Evolutionary conservation across 2,113 vertebrate species (phyloP).

Genomic region (Thomomys bottae): DNA sequence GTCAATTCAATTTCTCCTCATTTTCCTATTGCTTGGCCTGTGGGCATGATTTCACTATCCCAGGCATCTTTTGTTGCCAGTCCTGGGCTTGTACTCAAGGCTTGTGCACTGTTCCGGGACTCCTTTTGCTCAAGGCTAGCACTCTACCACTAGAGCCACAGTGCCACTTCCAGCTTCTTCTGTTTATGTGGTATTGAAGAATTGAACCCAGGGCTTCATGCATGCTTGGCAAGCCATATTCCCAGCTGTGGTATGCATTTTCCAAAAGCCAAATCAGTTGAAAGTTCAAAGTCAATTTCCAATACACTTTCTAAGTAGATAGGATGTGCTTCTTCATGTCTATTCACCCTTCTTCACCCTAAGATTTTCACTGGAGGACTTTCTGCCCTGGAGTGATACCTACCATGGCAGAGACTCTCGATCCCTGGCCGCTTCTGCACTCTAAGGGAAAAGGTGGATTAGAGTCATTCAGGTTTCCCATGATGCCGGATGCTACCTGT

Average conservation of each 20-base stretch:
- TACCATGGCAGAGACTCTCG: neutral
- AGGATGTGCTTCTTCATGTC: neutral
- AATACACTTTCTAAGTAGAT: neutral
- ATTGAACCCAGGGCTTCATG: too few species aligned
- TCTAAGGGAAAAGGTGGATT: neutral
- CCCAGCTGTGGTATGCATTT: too few species aligned
- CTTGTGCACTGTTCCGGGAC: too few species aligned
- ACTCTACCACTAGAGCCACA: too few species aligned
- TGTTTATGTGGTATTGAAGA: too few species aligned
- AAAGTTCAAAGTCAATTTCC: neutral
- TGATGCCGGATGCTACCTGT: neutral
- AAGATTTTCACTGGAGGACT: neutral
- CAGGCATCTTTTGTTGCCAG: too few species aligned
- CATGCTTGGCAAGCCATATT: too few species aligned
- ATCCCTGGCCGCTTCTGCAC: neutral
- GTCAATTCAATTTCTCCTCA: neutral
- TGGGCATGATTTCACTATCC: neutral
- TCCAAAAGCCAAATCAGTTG: slow-evolving; percentile 15
- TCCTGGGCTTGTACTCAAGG: too few species aligned
- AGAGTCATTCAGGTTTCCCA: rapidly evolving
- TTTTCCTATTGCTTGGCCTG: neutral
- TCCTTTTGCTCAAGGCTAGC: too few species aligned
- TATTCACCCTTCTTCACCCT: neutral
- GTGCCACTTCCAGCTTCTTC: too few species aligned
- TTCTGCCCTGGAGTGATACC: neutral